These are phyloP conservation scores for Linepithema humile DNA, from an alignment of 1,140 invertebrate species.

Conservation along the genomic window DNA sequence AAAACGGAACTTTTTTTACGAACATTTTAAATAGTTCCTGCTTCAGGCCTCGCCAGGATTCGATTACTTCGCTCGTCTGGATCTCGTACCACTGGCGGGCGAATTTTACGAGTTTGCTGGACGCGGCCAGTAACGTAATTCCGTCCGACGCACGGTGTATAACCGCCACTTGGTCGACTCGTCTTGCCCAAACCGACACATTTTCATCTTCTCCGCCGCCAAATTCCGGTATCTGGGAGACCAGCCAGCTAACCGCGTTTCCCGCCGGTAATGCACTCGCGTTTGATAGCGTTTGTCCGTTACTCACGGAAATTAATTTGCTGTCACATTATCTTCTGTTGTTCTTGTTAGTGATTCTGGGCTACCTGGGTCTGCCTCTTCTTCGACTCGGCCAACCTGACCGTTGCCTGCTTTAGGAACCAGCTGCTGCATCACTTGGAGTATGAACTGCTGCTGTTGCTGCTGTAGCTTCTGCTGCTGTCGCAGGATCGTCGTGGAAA, in stretches of 20 bases:
- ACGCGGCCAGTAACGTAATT: not conserved
- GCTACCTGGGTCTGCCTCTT: too few species aligned
- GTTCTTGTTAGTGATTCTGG: too few species aligned
- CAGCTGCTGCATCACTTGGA: not conserved
- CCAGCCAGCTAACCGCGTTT: not conserved
- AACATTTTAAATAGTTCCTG: too few species aligned
- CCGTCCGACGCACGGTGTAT: not conserved
- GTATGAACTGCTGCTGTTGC: not conserved
- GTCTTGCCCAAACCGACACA: not conserved
- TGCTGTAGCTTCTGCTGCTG: not conserved
- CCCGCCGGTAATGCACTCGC: not conserved
- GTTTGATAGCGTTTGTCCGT: not conserved
- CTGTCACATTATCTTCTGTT: rapidly evolving
- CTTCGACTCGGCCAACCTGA: not conserved
- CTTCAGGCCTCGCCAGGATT: too few species aligned
- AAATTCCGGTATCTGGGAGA: not conserved
- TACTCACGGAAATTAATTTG: not conserved
- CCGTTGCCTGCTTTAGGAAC: not conserved
- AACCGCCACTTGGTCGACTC: not conserved
- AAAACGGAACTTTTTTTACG: too few species aligned
- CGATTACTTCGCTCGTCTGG: too few species aligned
- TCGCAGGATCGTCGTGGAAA: too few species aligned
- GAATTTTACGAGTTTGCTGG: not conserved
- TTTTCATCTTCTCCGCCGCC: not conserved
- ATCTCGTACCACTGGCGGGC: too few species aligned